Evolutionary conservation across 2,113 vertebrate species (phyloP).

Genomic region (Maccullochella peelii): DNA sequence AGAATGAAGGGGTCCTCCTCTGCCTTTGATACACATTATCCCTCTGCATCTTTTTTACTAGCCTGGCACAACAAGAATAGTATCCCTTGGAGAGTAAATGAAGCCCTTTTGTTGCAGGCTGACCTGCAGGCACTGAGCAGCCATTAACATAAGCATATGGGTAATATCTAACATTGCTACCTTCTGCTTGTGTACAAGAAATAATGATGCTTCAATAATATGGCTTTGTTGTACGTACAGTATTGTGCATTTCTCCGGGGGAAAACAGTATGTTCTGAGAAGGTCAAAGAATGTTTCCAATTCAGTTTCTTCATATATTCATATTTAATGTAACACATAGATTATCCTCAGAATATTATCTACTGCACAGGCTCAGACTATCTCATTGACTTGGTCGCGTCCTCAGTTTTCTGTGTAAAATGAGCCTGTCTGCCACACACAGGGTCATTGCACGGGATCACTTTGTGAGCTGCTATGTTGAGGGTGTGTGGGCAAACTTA

Average conservation of each 20-base stretch:
- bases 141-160: conserved; percentile 80
- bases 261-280: conserved; percentile 8
- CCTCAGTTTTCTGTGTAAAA: conserved; percentile 62
- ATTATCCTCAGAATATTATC: conserved; percentile 32
- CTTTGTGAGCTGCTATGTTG: conserved; percentile 53
- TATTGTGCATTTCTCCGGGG: conserved; percentile 26
- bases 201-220: conserved; percentile 69
- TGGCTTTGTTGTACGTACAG: conserved; percentile 48
- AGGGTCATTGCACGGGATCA: conserved; percentile 64
- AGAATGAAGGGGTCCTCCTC: conserved; percentile 76
- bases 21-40: conserved; percentile 81
- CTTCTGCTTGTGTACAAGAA: conserved; percentile 67
- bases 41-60: conserved; percentile 77
- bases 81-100: conserved; percentile 82
- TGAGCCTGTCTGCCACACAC: conserved; percentile 57
- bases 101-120: conserved; percentile 78
- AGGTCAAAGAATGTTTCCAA: conserved; percentile 44
- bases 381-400: conserved; percentile 53
- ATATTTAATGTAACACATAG: conserved; percentile 58
- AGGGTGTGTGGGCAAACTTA: conserved; percentile 69
- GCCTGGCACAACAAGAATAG: conserved; percentile 75
- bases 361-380: conserved; percentile 10
- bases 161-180: conserved; percentile 74
- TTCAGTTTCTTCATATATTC: conserved; percentile 39
- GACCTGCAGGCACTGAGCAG: conserved; percentile 78